These are phyloP conservation scores for Heliconius aoede DNA, from an alignment of 2,888 invertebrate genomes.

Conservation along the genomic window DNA sequence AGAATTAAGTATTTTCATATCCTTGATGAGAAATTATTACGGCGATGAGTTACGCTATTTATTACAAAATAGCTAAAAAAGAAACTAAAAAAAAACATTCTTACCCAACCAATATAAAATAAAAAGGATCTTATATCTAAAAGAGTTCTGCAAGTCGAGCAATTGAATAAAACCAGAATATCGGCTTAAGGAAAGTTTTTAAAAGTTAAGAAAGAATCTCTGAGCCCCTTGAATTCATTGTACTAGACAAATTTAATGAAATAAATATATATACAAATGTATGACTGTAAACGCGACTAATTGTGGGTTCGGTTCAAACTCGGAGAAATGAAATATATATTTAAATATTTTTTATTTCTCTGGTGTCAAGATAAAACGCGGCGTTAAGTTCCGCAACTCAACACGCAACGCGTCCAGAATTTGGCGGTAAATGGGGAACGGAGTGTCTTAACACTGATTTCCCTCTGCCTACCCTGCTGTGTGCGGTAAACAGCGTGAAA, in stretches of 20 bases:
- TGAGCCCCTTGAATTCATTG: background rate
- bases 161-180: conserved; percentile 13
- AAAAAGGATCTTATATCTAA: background rate
- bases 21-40: background rate
- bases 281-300: no score
- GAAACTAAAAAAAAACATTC: background rate
- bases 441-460: no score
- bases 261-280: background rate
- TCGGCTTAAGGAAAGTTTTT: conserved; percentile 5
- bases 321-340: no score
- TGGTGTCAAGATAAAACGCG: no score
- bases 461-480: no score
- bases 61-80: background rate
- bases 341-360: no score
- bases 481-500: no score
- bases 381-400: no score
- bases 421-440: no score
- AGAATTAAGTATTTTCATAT: no score
- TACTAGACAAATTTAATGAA: background rate
- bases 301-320: no score
- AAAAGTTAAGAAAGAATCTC: background rate
- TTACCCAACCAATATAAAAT: background rate
- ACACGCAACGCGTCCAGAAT: no score
- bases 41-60: background rate
- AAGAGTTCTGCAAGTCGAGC: background rate